These are phyloP conservation scores for Eristalis pertinax DNA, from an alignment of 2,888 invertebrate genomes.

Conservation along the genomic window DNA sequence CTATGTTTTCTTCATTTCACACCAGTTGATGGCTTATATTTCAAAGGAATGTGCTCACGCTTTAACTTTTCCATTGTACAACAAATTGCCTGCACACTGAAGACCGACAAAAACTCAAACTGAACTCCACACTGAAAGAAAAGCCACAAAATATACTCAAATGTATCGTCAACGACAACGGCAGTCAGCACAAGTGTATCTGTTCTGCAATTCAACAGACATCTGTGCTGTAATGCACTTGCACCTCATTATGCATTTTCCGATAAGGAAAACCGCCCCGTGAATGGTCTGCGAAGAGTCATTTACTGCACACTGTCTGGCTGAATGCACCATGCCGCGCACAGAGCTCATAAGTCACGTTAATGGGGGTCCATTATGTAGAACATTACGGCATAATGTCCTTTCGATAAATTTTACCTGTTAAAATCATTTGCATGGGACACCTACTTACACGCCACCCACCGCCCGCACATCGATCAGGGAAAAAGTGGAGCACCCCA, in stretches of 20 bases:
- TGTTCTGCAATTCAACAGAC: too few species aligned
- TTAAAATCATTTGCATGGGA: constrained; percentile 67
- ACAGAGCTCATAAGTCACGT: constrained; percentile 60
- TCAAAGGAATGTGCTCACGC: too few species aligned
- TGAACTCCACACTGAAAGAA: not conserved
- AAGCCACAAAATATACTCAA: not conserved
- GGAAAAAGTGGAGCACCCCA: constrained; percentile 39
- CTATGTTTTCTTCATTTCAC: too few species aligned
- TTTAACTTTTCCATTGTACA: too few species aligned
- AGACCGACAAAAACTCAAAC: too few species aligned
- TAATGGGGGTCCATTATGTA: constrained; percentile 70
- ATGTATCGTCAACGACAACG: not conserved
- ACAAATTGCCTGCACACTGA: not conserved
- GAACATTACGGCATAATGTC: constrained; percentile 69
- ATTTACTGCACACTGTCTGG: constrained; percentile 3
- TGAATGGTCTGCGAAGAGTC: constrained; percentile 37
- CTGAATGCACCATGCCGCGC: constrained; percentile 22
- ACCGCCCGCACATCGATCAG: not conserved
- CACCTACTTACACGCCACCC: constrained; percentile 22
- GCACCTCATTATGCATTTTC: constrained; percentile 65
- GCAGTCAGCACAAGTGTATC: not conserved
- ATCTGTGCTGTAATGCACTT: constrained; percentile 30
- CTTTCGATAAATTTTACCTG: constrained; percentile 71
- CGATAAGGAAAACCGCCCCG: constrained; percentile 56
- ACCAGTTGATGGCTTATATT: too few species aligned